A percentile compares a stretch with the other conserved stretches of the same genome.
These are phyloP conservation scores for Geococcyx californianus DNA, from an alignment of 2,113 vertebrate species.

Conservation along the genomic window DNA sequence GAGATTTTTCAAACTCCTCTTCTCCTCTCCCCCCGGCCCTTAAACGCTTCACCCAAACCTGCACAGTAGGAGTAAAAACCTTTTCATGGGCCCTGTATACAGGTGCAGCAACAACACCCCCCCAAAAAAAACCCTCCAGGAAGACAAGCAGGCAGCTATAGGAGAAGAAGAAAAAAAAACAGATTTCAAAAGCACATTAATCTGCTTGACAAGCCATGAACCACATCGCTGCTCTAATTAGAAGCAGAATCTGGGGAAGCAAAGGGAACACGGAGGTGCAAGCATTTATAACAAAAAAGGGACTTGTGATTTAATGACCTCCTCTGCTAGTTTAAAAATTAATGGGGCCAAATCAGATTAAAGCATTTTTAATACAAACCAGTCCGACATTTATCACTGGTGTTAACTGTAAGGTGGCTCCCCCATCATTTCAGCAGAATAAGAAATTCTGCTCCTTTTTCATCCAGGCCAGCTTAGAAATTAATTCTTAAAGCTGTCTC, in stretches of 20 bases:
- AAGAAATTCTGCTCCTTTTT: conserved; percentile 5
- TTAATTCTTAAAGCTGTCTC: not conserved
- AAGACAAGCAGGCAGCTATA: not conserved
- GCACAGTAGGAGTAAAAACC: not conserved
- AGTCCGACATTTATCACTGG: conserved; percentile 42
- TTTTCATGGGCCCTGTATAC: conserved; percentile 1
- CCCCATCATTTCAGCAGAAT: not conserved
- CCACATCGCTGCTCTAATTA: conserved; percentile 70
- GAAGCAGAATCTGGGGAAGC: conserved; percentile 71
- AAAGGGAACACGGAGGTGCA: conserved; percentile 67
- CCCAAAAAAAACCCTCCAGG: not conserved
- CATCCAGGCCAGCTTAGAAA: not conserved
- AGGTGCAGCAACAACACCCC: conserved; percentile 17
- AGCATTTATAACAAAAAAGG: conserved; percentile 74
- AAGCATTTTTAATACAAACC: conserved; percentile 66
- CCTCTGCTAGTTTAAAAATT: conserved; percentile 67
- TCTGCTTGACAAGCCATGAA: conserved; percentile 71
- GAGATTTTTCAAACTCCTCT: not conserved
- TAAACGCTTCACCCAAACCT: not conserved
- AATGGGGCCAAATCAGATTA: conserved; percentile 68
- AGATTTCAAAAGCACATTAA: conserved; percentile 69
- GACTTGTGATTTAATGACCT: conserved; percentile 77
- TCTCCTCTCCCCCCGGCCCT: not conserved
- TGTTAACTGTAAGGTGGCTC: conserved; percentile 27
- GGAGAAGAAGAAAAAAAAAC: not conserved